These are phyloP conservation scores for Apotomis betuletana DNA, from an alignment of 2,888 invertebrate genomes.

Conservation along the genomic window DNA sequence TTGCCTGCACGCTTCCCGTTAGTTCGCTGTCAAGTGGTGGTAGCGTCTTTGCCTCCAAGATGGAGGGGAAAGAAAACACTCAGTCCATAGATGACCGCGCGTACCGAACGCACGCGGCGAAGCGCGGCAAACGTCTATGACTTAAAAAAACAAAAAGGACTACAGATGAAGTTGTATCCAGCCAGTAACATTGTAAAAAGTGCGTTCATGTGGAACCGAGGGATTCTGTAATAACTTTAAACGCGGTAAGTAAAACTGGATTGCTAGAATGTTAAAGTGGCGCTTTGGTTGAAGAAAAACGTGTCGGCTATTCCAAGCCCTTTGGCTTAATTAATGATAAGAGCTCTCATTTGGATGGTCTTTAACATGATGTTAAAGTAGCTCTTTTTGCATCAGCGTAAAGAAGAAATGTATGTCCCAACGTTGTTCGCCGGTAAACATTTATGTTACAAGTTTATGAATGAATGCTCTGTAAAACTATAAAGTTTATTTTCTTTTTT, in stretches of 20 bases:
- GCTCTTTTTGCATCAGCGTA: background rate
- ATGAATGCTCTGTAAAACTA: constrained; percentile 5
- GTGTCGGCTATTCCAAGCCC: constrained; percentile 56
- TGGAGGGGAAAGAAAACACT: constrained; percentile 61
- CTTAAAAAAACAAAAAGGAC: constrained; percentile 54
- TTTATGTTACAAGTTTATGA: constrained; percentile 23
- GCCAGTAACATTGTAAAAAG: constrained; percentile 49
- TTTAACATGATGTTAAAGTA: background rate
- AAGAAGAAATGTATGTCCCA: background rate
- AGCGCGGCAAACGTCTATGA: constrained; percentile 53
- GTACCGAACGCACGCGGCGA: constrained; percentile 55
- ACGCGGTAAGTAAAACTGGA: constrained; percentile 69
- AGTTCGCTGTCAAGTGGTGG: constrained; percentile 52
- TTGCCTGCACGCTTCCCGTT: constrained; percentile 55
- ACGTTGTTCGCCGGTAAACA: background rate
- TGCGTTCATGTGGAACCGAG: constrained; percentile 58
- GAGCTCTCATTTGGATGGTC: background rate
- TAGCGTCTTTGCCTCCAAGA: constrained; percentile 46
- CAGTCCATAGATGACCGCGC: constrained; percentile 71
- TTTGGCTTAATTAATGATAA: constrained; percentile 30
- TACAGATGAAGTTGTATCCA: constrained; percentile 52
- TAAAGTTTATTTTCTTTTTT: constrained; percentile 19
- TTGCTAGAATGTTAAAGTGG: constrained; percentile 54
- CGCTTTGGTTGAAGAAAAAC: constrained; percentile 53
- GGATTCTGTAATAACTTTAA: constrained; percentile 56